Evolutionary conservation across 1,140 invertebrate genomes (phyloP).

Genomic region (Aporrectodea caliginosa): DNA sequence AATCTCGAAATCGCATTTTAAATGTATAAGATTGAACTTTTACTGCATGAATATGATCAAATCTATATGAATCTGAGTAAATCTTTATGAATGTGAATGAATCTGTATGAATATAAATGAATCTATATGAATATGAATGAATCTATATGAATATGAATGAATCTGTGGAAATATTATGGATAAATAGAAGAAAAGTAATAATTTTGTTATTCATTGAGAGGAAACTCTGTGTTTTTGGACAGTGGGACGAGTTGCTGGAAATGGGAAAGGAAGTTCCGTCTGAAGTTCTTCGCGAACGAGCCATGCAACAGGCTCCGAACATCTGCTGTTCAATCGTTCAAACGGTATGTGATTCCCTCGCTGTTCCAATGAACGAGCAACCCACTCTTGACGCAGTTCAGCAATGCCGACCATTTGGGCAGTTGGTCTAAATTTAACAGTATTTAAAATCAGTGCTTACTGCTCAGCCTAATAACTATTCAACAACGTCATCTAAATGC

Average conservation of each 20-base stretch:
- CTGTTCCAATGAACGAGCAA: background rate
- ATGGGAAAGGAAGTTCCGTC: background rate
- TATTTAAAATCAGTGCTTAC: too few species aligned
- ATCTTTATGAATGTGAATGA: background rate
- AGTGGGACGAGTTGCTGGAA: background rate
- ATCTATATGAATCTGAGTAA: background rate
- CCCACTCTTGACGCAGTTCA: background rate
- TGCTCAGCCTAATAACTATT: too few species aligned
- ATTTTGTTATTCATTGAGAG: too few species aligned
- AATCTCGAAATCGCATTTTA: too few species aligned
- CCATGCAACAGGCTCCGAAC: background rate
- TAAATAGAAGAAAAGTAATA: too few species aligned
- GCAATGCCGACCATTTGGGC: background rate
- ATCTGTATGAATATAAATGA: background rate
- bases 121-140: background rate
- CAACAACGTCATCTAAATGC: background rate
- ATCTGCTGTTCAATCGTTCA: background rate
- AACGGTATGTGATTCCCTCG: background rate
- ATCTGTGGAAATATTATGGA: too few species aligned
- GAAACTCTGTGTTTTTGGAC: background rate
- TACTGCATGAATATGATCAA: too few species aligned
- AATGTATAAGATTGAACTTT: too few species aligned
- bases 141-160: background rate
- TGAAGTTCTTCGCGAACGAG: background rate
- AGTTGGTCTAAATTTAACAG: too few species aligned